These are phyloP conservation scores for Cydia fagiglandana DNA, from an alignment of 1,140 invertebrate species.

Conservation along the genomic window DNA sequence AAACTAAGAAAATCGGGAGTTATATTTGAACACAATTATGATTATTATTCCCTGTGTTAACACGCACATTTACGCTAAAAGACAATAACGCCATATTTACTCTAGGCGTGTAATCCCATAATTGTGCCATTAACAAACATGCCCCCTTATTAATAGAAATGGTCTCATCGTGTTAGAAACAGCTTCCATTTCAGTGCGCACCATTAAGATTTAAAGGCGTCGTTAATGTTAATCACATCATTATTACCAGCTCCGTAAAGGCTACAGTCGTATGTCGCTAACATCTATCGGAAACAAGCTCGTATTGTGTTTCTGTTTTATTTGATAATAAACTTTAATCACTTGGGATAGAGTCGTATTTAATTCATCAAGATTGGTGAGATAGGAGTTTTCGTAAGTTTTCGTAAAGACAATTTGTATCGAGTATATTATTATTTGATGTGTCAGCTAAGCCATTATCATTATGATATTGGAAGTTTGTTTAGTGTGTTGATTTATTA, in stretches of 20 bases:
- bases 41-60: too few species aligned
- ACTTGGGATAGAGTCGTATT: not conserved
- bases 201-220: slow-evolving; percentile 29
- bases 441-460: slow-evolving; percentile 2
- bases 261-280: not conserved
- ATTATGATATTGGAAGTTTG: not conserved
- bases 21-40: too few species aligned
- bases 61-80: not conserved
- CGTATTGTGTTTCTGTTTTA: not conserved
- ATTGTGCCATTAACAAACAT: slow-evolving; percentile 17
- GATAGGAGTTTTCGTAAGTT: too few species aligned
- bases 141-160: slow-evolving; percentile 23
- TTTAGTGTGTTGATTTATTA: not conserved
- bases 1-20: too few species aligned
- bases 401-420: not conserved
- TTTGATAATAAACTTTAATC: not conserved
- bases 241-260: slow-evolving; percentile 5
- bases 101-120: not conserved
- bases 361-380: not conserved
- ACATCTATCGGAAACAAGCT: not conserved
- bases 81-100: not conserved
- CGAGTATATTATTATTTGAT: not conserved
- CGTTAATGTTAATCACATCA: slow-evolving; percentile 24
- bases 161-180: slow-evolving; percentile 21
- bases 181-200: slow-evolving; percentile 11